Percentiles rank a stretch among this genome's conserved stretches.
Evolutionary conservation across 23 tunicate species (phyloP).

Genomic region (Ascidia mentula): DNA sequence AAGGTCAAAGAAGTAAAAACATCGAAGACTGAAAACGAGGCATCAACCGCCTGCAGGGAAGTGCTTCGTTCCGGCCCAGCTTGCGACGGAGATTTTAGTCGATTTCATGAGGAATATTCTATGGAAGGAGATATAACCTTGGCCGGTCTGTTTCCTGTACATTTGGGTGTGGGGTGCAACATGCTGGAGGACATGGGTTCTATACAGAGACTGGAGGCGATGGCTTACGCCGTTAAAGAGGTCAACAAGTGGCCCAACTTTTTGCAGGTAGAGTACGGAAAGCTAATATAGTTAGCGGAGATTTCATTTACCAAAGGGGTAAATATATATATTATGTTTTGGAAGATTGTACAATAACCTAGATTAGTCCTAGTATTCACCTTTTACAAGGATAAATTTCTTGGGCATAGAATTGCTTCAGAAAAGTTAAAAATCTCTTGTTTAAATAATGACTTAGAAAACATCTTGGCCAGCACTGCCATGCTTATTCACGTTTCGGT

Average conservation of each 20-base stretch:
- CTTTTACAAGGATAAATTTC: no score
- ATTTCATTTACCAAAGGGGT: no score
- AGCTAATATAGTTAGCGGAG: no score
- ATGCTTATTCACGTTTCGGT: no score
- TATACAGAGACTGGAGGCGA: constrained; percentile 30
- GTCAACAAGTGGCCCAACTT: constrained; percentile 19
- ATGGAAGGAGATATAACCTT: constrained; percentile 27
- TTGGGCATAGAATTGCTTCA: no score
- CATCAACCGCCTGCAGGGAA: background rate
- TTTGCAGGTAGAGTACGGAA: no score
- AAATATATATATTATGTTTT: no score
- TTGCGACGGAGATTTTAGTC: constrained; percentile 9
- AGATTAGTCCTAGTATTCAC: no score
- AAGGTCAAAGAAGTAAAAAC: background rate
- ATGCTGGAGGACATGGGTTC: constrained; percentile 39
- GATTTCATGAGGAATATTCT: constrained; percentile 28
- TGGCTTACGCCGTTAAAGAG: constrained; percentile 25
- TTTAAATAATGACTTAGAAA: no score
- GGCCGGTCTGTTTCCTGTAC: constrained; percentile 36
- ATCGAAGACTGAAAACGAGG: background rate
- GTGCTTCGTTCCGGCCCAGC: constrained; percentile 6
- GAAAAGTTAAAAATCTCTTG: no score
- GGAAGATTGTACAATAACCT: no score
- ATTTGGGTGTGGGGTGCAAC: background rate
- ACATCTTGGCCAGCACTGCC: no score